Evolutionary conservation across 2,113 vertebrate genomes (phyloP), one percentile per base, ranked within the genome.

Genomic region (Rousettus leschenaultii): DNA sequence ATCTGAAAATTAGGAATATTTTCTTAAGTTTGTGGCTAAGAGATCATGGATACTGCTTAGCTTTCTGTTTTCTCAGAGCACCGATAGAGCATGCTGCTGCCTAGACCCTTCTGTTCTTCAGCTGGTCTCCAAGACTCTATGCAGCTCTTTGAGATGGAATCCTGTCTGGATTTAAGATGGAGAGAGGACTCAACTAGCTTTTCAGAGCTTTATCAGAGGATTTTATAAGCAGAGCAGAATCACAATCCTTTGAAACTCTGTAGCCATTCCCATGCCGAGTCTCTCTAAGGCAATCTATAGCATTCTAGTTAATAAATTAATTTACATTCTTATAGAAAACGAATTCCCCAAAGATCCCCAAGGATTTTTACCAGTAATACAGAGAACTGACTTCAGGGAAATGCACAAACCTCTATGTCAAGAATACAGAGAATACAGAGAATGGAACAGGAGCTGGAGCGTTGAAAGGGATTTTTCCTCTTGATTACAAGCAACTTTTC

Each of bases 261-360:
- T 35, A 68, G 9, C 53, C 87, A 74, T 97, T 38, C 65, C 94
- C 43, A 86, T 73, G 61, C 65, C 18, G 88, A 92, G 94, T 77
- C 79, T 86, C 97, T 97, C 94, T 87, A 93, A 97, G 97, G 97
- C 97, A 96, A 97, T 96, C 94, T 79, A 78, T 93, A 94, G 89
- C 79, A 51, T 94, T 97, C 97, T 97, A 98, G 97, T 98, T 98
- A 98, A 97, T 97, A 96, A 93, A 97, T 97, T 98, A 97, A 98
- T 98, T 98, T 98, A 97, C 97, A 98, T 98, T 97, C 95, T 96
- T 96, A 93, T 82, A 93, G 96, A 71, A 97, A 96, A 95, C 89
- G 91, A 89, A 89, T 96, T 96, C 75, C 45, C 48, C 48, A 43
- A 93, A 89, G 86, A 93, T 96, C 96, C 91, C 94, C 66, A 91